Percentiles rank a stretch among this genome's conserved stretches.
These are phyloP conservation scores for Acipenser transmontanus DNA, from an alignment of 2,797 vertebrate genomes.

Conservation along the genomic window DNA sequence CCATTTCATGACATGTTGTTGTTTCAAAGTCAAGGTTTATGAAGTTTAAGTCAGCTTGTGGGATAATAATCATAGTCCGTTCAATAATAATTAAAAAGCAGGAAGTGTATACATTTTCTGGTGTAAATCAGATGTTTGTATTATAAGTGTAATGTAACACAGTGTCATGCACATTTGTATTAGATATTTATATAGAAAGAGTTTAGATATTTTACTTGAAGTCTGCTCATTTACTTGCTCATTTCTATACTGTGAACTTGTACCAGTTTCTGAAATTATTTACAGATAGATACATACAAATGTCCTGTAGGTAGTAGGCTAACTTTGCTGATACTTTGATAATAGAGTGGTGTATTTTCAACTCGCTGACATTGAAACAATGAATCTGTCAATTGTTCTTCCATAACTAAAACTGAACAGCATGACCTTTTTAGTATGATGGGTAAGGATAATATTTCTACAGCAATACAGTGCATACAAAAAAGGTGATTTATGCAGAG, in stretches of 20 bases:
- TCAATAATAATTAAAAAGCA: neutral
- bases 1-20: constrained; percentile 6
- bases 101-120: neutral
- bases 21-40: constrained; percentile 8
- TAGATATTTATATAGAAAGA: too few species aligned
- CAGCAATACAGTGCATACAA: neutral
- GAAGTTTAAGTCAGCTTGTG: constrained; percentile 2
- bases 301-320: too few species aligned
- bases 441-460: neutral
- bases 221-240: too few species aligned
- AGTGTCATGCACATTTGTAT: too few species aligned
- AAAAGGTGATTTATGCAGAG: constrained; percentile 7
- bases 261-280: too few species aligned
- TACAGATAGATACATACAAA: too few species aligned
- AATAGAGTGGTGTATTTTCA: too few species aligned
- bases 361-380: neutral
- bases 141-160: too few species aligned
- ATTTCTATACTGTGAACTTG: too few species aligned
- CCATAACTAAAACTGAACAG: constrained; percentile 1
- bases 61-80: neutral
- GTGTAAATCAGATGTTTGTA: neutral
- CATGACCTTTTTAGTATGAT: neutral
- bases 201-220: too few species aligned
- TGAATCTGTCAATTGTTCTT: neutral
- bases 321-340: too few species aligned